Evolutionary conservation across 2,113 vertebrate species (phyloP).

Genomic region (Ursus arctos): DNA sequence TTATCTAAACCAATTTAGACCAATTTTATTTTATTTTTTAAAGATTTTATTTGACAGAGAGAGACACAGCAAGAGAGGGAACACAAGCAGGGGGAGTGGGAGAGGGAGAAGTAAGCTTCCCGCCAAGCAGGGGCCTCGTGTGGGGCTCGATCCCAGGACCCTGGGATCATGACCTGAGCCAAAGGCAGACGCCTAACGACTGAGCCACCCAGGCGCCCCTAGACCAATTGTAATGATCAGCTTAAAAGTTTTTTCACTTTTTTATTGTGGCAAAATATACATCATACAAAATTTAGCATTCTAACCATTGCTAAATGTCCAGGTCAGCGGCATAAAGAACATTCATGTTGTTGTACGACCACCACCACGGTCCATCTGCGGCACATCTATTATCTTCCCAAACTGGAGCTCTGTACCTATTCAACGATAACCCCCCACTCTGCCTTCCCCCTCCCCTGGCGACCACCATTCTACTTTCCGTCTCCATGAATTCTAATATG

Average conservation of each 20-base stretch:
- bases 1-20: background rate
- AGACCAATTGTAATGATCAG: background rate
- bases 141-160: too few relatives aligned
- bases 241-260: background rate
- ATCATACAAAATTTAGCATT: background rate
- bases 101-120: too few relatives aligned
- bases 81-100: too few relatives aligned
- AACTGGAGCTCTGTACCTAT: background rate
- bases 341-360: background rate
- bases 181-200: too few relatives aligned
- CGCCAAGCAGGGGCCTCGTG: too few relatives aligned
- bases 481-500: background rate
- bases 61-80: too few relatives aligned
- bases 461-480: background rate
- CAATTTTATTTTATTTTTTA: background rate
- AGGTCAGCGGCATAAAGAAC: background rate
- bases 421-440: background rate
- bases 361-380: fast-evolving
- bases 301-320: background rate
- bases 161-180: too few relatives aligned
- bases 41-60: too few relatives aligned
- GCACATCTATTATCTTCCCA: background rate
- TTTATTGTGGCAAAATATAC: background rate
- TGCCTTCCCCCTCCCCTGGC: too few relatives aligned
- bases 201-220: too few relatives aligned